Evolutionary conservation across 2,888 invertebrate genomes (phyloP).

Genomic region (Blastobasis lacticolella): DNA sequence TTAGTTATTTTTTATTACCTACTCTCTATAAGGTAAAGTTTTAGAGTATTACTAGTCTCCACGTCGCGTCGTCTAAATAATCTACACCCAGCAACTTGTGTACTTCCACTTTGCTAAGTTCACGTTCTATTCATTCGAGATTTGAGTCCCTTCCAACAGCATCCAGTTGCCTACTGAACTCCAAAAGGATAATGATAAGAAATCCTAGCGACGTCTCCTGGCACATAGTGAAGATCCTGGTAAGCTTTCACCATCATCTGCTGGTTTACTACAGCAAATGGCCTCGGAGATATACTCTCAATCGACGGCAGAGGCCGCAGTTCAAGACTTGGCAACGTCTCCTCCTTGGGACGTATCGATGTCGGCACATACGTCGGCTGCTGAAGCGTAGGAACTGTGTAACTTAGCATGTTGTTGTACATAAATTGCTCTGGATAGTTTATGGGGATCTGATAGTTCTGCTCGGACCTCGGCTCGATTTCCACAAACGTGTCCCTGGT

Average conservation of each 20-base stretch:
- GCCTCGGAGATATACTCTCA: slow-evolving; percentile 64
- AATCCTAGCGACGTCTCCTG: slow-evolving; percentile 59
- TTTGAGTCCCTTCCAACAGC: neutral
- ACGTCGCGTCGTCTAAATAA: too few relatives aligned
- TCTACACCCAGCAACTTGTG: too few relatives aligned
- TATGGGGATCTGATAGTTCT: slow-evolving; percentile 44
- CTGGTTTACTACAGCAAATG: slow-evolving; percentile 61
- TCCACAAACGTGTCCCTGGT: slow-evolving; percentile 50
- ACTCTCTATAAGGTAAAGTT: too few relatives aligned
- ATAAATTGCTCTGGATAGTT: slow-evolving; percentile 56
- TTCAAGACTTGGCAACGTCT: slow-evolving; percentile 44
- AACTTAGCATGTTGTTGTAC: slow-evolving; percentile 63
- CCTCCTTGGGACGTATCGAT: slow-evolving; percentile 52
- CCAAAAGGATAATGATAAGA: slow-evolving; percentile 66
- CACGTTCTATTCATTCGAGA: neutral
- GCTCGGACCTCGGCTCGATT: slow-evolving; percentile 51
- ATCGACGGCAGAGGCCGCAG: slow-evolving; percentile 60
- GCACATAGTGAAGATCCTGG: slow-evolving; percentile 61
- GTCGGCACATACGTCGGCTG: slow-evolving; percentile 39
- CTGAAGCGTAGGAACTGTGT: slow-evolving; percentile 52
- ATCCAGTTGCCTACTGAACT: slow-evolving; percentile 36
- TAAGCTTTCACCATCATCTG: slow-evolving; percentile 71
- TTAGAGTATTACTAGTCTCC: too few relatives aligned
- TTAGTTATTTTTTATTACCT: too few relatives aligned
- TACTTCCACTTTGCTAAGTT: too few relatives aligned